phyloP scores from a whole-genome alignment of 2,888 invertebrate species.

The Penaeus monodon region DNA sequence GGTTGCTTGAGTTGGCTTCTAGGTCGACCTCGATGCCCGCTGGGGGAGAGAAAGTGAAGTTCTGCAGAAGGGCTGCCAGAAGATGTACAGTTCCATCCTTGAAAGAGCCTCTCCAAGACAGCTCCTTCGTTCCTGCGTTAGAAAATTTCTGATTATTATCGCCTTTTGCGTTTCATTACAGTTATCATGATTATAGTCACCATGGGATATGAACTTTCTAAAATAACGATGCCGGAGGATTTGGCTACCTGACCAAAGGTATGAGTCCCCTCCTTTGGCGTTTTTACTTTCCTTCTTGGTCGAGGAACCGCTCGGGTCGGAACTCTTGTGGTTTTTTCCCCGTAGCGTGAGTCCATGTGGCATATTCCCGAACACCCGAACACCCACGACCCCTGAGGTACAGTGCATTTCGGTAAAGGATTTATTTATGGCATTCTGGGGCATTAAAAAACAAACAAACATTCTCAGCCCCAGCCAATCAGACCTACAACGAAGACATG shows the following conservation, averaged over 20 bases:
- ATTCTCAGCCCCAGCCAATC: too few species aligned
- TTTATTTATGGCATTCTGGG: too few species aligned
- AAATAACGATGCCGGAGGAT: too few species aligned
- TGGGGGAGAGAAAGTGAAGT: conserved; percentile 39
- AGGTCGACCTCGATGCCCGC: conserved; percentile 11
- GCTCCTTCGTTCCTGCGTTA: conserved; percentile 27
- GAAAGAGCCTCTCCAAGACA: conserved; percentile 53
- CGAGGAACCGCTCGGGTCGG: conserved; percentile 45
- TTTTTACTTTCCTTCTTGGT: conserved; percentile 25
- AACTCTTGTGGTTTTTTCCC: conserved; percentile 45
- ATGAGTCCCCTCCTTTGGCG: conserved; percentile 38
- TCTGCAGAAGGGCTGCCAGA: conserved; percentile 49
- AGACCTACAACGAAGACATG: too few species aligned
- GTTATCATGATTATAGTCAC: too few species aligned
- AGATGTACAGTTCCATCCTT: conserved; percentile 50
- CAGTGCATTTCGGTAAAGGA: too few species aligned
- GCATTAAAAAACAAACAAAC: too few species aligned
- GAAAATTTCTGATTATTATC: not conserved
- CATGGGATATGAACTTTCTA: too few species aligned
- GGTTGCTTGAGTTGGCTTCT: not conserved
- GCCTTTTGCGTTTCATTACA: too few species aligned
- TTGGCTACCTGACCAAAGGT: conserved; percentile 39
- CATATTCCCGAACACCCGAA: not conserved
- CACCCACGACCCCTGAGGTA: conserved; percentile 24
- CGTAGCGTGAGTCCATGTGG: conserved; percentile 34